Base-by-base conservation (phyloP, 2,113 vertebrate genomes). In the Mungos mungo region DNA sequence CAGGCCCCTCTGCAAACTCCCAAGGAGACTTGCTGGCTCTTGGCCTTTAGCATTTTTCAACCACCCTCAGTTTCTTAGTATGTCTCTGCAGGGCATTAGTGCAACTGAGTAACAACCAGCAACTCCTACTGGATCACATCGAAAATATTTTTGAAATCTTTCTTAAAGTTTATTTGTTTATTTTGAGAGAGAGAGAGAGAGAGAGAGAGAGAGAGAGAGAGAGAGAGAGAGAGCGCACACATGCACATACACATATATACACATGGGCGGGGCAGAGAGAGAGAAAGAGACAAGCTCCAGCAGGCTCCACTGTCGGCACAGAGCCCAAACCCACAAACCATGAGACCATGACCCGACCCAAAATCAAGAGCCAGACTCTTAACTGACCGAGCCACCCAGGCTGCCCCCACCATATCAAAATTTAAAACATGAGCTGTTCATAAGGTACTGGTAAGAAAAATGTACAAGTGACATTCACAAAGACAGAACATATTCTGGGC, bases 371-470 rank as follows among this genome's bases (percentile, higher is more conserved):
- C 12, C 50, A 15, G 8, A 60, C 57, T 60, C 57, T 23, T 60
- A 60, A 60, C 57, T 60, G 57, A 60, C 57, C 7, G 21, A 1
- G 8, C 57, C 57, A 23, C 21, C 57, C 57, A 60, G 57, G 57
- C 57, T 4, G 21, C 57, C 57, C 57, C 21, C 57, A 23, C 57
- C 21, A 21, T n/a, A 81, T 66, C 21, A 90, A 72, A 94, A 57
- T 57, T 7, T 65, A 31, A 94, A 90, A 90, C 2, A 15, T 79
- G 38, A 87, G 7, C 23, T 86, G 4, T 57, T 52, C 25, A 54
- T 74, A 74, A 87, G 54, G 6, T 19, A 35, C 31, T 69, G n/a
- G 47, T 88, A 71, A 93, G 47, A 68, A 82, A 95, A 77, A 31
- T 72, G 3, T 19, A 63, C 16, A 50, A 54, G 27, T 65, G 29